Base-by-base conservation (phyloP, 2,113 vertebrate genomes). In the Pterocles burchelli region DNA sequence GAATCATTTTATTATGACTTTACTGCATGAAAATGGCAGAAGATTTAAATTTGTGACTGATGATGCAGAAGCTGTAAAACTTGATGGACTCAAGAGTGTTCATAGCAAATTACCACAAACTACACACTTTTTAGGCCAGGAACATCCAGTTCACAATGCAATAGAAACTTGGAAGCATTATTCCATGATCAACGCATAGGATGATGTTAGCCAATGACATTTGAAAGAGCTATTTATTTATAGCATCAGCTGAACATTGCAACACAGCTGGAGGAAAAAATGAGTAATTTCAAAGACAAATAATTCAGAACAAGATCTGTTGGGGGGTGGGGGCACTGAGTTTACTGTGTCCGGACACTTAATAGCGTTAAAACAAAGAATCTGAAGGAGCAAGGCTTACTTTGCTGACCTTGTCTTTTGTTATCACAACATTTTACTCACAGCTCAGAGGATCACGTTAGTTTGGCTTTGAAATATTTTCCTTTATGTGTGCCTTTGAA, bases 381-480 rank as follows among this genome's bases (percentile, higher is more conserved):
- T 78, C 38, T 45, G 79, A 94, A 95, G 87, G 38, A 66, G 51
- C 65, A 74, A 43, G 33, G 15, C 49, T 89, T 90, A 26, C 26
- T 77, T 83, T 94, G 87, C 88, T 92, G 78, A 95, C 70, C 55
- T 95, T 95, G 90, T 93, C 70, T 94, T 96, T 81, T 95, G 85
- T 97, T 97, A 96, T 87, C 91, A 33, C 19, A 61, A 78, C 71
- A 88, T 70, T 94, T 89, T 94, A 63, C 63, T 68, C 57, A 74
- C 57, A 88, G 71, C 88, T 89, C 14, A 13, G 79, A 88, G 85
- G 77, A 97, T 89, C 16, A 1, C 25, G 38, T 94, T 94, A 91
- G 83, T 89, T 93, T 85, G 90, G 63, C 90, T 97, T 96, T 96
- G 95, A 97, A 98, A 93, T 95, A 96, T 95, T 96, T 97, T 97